A percentile compares a stretch with the other conserved stretches of the same genome.
These are phyloP conservation scores for Lutjanus erythropterus DNA, from an alignment of 2,113 vertebrate species.

Conservation along the genomic window DNA sequence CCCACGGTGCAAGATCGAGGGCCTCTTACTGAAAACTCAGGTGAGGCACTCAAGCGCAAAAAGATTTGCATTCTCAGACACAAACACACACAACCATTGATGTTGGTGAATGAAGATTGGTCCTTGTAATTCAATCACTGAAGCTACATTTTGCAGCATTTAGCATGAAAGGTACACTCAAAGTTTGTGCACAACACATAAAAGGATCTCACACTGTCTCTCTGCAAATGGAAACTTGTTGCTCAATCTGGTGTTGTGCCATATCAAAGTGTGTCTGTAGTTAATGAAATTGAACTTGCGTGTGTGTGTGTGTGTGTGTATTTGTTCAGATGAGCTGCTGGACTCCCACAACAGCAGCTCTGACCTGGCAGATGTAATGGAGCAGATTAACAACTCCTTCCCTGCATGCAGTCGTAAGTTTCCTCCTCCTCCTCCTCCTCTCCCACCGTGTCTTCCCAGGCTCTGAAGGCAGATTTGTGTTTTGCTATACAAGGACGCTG, in stretches of 20 bases:
- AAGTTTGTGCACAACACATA: background rate
- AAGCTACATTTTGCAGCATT: background rate
- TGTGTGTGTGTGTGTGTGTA: conserved; percentile 41
- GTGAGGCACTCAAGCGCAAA: conserved; percentile 76
- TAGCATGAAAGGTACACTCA: background rate
- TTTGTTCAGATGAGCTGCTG: conserved; percentile 89
- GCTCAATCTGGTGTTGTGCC: background rate
- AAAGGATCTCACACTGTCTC: background rate
- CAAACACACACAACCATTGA: background rate
- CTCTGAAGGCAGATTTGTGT: conserved; percentile 49
- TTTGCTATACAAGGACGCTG: conserved; percentile 7
- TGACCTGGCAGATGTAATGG: conserved; percentile 96
- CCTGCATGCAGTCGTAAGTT: conserved; percentile 95
- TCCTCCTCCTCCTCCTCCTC: conserved; percentile 19
- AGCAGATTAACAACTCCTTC: conserved; percentile 96
- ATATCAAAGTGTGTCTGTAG: conserved; percentile 11
- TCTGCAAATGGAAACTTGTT: conserved; percentile 22
- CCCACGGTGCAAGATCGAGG: conserved; percentile 86
- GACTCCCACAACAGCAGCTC: conserved; percentile 89
- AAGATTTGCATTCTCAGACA: background rate
- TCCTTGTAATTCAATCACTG: background rate
- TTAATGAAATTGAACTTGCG: conserved; percentile 30
- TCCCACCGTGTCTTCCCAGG: conserved; percentile 16
- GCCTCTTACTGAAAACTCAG: conserved; percentile 88
- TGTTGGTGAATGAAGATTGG: background rate